These are phyloP conservation scores for Uloborus plumipes DNA, from an alignment of 2,888 invertebrate species.

Conservation along the genomic window DNA sequence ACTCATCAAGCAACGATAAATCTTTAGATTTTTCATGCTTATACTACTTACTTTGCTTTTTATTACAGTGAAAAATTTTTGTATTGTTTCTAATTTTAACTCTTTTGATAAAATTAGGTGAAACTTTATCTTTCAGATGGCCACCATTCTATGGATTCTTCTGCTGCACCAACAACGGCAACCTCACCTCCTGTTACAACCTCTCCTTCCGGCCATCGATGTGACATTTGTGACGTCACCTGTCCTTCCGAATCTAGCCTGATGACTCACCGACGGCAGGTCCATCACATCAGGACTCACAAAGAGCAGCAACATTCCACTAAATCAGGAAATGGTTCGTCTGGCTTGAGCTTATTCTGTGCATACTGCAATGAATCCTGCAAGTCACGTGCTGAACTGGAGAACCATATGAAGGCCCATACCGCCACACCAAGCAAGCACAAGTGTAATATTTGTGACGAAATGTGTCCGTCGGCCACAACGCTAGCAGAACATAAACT, in stretches of 20 bases:
- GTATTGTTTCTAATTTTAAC: not conserved
- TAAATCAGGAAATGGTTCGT: constrained; percentile 26
- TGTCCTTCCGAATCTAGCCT: constrained; percentile 79
- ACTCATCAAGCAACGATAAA: too few relatives aligned
- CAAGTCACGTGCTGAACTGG: constrained; percentile 86
- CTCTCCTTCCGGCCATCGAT: constrained; percentile 70
- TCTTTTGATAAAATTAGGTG: not conserved
- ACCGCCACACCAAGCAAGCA: constrained; percentile 76
- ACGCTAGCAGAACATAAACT: constrained; percentile 92
- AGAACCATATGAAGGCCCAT: constrained; percentile 88
- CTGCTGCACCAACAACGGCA: constrained; percentile 30
- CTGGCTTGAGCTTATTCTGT: constrained; percentile 78
- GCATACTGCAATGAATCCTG: constrained; percentile 93
- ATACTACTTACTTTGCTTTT: too few relatives aligned
- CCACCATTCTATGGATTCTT: not conserved
- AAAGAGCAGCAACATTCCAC: constrained; percentile 55
- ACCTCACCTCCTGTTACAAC: constrained; percentile 10
- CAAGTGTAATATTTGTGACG: constrained; percentile 96
- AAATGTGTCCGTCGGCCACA: constrained; percentile 85
- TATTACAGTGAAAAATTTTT: too few relatives aligned
- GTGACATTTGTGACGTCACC: constrained; percentile 85
- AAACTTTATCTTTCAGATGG: not conserved
- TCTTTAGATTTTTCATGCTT: too few relatives aligned
- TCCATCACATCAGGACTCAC: constrained; percentile 73
- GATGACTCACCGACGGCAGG: constrained; percentile 78